Conservation (phyloP, 1,140 invertebrate species). For the Solen grandis region DNA sequence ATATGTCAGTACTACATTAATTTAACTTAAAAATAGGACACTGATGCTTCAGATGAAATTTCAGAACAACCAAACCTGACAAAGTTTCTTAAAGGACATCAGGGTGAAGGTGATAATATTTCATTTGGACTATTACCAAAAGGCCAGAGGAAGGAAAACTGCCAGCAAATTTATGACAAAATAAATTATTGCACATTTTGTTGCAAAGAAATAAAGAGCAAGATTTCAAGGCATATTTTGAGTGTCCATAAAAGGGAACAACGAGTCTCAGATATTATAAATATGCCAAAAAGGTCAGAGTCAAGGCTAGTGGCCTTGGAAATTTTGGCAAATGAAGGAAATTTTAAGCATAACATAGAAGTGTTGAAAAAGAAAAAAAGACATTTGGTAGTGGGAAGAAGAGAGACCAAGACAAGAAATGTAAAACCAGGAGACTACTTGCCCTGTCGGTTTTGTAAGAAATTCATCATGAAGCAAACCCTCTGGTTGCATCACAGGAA, state of each 20-base stretch:
- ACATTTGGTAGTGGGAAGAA: constrained; percentile 1
- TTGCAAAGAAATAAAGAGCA: not conserved
- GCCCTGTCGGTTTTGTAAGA: constrained; percentile 17
- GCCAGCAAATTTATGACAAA: constrained; percentile 21
- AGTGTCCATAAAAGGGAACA: constrained; percentile 2
- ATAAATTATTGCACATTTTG: constrained; percentile 12
- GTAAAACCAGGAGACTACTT: not conserved
- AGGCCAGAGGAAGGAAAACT: not conserved
- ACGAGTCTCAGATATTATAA: not conserved
- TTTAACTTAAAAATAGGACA: too few relatives aligned
- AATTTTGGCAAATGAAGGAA: not conserved
- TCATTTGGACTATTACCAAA: not conserved
- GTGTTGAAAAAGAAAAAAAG: constrained; percentile 16
- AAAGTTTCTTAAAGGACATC: too few relatives aligned
- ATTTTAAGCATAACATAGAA: not conserved
- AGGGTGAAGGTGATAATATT: too few relatives aligned
- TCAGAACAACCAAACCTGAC: too few relatives aligned
- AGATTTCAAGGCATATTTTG: constrained; percentile 17
- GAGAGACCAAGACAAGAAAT: not conserved
- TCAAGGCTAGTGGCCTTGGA: not conserved
- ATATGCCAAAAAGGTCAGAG: constrained; percentile 2
- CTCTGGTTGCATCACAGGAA: constrained; percentile 7
- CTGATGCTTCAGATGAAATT: too few relatives aligned
- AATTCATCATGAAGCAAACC: constrained; percentile 4
- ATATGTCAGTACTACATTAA: too few relatives aligned